Evolutionary conservation across 2,888 invertebrate genomes (phyloP).

Genomic region (Uloborus plumipes): DNA sequence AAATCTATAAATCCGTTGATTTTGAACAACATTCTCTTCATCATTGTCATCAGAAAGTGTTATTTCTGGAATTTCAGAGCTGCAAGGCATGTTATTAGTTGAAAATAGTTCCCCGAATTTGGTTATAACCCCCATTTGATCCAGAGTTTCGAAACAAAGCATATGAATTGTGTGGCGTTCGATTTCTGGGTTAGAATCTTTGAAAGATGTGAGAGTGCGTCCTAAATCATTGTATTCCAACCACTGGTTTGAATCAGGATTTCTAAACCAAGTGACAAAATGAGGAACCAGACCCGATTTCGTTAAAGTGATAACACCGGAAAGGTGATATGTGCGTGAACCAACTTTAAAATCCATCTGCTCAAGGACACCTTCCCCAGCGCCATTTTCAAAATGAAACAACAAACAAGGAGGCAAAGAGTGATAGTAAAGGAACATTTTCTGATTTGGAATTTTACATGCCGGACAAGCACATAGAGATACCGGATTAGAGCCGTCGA

Average conservation of each 20-base stretch:
- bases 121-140: slow-evolving; percentile 23
- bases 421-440: slow-evolving; percentile 8
- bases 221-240: slow-evolving; percentile 46
- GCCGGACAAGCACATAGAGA: slow-evolving; percentile 14
- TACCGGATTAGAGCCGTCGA: slow-evolving; percentile 9
- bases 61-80: too few species aligned
- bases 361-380: slow-evolving; percentile 8
- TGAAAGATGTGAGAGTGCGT: slow-evolving; percentile 5
- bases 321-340: slow-evolving; percentile 18
- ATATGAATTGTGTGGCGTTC: slow-evolving; percentile 20
- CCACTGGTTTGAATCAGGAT: slow-evolving; percentile 20
- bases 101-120: neutral
- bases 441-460: slow-evolving; percentile 25
- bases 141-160: slow-evolving; percentile 28
- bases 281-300: slow-evolving; percentile 22
- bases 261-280: slow-evolving; percentile 37
- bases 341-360: slow-evolving; percentile 6
- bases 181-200: slow-evolving; percentile 7
- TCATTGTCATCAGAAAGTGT: too few species aligned
- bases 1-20: too few species aligned
- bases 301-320: slow-evolving; percentile 26
- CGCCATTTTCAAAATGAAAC: slow-evolving; percentile 57
- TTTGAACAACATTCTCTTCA: too few species aligned
- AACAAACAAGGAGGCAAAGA: slow-evolving; percentile 31
- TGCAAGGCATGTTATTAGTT: too few species aligned